A percentile compares a stretch with the other conserved stretches of the same genome.
Evolutionary conservation across 2,113 vertebrate species (phyloP).

Genomic region (Pterocles gutturalis): DNA sequence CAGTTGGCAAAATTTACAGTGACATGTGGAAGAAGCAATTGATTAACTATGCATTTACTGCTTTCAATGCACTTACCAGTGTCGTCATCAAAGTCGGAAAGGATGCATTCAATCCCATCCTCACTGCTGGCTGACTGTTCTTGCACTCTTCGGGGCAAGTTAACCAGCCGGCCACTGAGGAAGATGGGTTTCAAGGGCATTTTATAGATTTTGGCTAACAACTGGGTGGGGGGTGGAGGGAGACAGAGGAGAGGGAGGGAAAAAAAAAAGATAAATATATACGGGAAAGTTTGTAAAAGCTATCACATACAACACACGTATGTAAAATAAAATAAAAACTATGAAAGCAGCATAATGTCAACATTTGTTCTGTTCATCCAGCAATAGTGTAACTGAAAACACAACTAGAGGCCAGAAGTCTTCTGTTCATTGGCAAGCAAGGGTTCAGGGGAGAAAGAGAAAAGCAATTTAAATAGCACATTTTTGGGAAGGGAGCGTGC

Average conservation of each 20-base stretch:
- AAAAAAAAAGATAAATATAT: not conserved
- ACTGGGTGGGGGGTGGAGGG: slow-evolving; percentile 59
- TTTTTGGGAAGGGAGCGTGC: not conserved
- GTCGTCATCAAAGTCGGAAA: slow-evolving; percentile 94
- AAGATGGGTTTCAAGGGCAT: slow-evolving; percentile 97
- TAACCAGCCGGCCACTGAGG: slow-evolving; percentile 86
- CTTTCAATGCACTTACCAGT: slow-evolving; percentile 81
- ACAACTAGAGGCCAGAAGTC: not conserved
- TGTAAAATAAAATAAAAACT: not conserved
- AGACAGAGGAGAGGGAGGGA: not conserved
- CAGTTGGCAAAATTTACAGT: not conserved
- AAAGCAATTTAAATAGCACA: not conserved
- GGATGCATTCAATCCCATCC: slow-evolving; percentile 89
- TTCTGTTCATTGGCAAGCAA: not conserved
- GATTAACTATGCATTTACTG: not conserved
- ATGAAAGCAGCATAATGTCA: not conserved
- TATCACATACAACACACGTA: not conserved
- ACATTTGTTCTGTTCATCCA: not conserved
- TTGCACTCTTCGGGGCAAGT: slow-evolving; percentile 85
- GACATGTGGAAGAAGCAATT: accelerated
- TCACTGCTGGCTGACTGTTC: slow-evolving; percentile 90
- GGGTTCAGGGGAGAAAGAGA: not conserved
- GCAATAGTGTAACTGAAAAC: not conserved
- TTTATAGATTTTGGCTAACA: slow-evolving; percentile 96
- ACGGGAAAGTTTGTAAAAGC: not conserved